Percentiles rank a stretch among this genome's conserved stretches.
These are phyloP conservation scores for Morinoia aosen DNA, from an alignment of 2,888 invertebrate species.

Conservation along the genomic window DNA sequence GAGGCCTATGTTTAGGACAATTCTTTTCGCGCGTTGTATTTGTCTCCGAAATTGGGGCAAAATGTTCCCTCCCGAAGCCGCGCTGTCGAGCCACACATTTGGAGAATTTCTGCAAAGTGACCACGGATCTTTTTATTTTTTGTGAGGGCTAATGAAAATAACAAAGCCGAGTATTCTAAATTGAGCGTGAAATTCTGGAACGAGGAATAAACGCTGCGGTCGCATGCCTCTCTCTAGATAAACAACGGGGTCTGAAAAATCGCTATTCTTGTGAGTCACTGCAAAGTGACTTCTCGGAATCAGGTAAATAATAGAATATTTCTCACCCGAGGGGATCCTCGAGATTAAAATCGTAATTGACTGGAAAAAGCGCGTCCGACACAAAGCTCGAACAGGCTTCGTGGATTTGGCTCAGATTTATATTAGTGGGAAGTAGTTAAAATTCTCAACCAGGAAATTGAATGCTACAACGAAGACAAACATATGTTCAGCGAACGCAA, in stretches of 20 bases:
- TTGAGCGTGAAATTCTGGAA: slow-evolving; percentile 3
- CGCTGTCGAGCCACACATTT: neutral
- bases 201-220: slow-evolving; percentile 3
- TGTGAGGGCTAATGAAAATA: neutral
- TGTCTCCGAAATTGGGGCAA: neutral
- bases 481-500: neutral
- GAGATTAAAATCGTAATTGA: neutral
- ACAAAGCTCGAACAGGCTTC: neutral
- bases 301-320: neutral
- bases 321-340: neutral
- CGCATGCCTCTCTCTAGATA: neutral
- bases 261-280: neutral
- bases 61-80: neutral
- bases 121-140: neutral
- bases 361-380: neutral
- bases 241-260: neutral
- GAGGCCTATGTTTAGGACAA: neutral
- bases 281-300: neutral
- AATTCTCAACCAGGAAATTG: neutral
- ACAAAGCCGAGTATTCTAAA: slow-evolving; percentile 17
- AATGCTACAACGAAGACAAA: neutral
- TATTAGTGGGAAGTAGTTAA: neutral
- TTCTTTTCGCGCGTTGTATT: neutral
- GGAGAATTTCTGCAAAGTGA: neutral
- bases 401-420: neutral